Conservation (phyloP, 2,113 vertebrate species). For the Anolis carolinensis region DNA sequence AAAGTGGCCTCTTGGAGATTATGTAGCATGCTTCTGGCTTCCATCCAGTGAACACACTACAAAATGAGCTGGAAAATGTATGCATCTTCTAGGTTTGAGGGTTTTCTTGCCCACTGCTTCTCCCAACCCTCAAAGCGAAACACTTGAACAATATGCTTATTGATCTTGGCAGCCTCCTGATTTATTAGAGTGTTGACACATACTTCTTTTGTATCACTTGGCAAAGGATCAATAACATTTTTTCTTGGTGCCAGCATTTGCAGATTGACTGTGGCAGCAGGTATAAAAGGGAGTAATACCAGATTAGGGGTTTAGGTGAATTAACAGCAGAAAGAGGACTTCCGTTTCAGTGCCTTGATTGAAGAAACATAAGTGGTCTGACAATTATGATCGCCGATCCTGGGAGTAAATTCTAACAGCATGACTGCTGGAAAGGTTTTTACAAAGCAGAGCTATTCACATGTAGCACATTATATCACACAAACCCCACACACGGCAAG, state of each 20-base stretch:
- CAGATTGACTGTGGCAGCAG: slow-evolving; percentile 46
- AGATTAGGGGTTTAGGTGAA: slow-evolving; percentile 50
- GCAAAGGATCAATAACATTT: slow-evolving; percentile 72
- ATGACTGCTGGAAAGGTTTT: slow-evolving; percentile 26
- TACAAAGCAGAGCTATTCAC: slow-evolving; percentile 36
- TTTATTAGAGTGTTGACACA: slow-evolving; percentile 73
- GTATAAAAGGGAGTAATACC: slow-evolving; percentile 53
- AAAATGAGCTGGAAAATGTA: slow-evolving; percentile 58
- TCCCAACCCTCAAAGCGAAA: slow-evolving; percentile 41
- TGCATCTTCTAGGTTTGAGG: slow-evolving; percentile 27
- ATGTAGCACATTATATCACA: background rate
- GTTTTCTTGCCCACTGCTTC: background rate
- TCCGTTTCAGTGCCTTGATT: slow-evolving; percentile 36
- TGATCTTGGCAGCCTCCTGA: slow-evolving; percentile 75
- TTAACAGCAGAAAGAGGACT: slow-evolving; percentile 20
- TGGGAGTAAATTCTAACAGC: slow-evolving; percentile 25
- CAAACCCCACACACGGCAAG: too few relatives aligned
- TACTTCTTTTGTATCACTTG: slow-evolving; percentile 70
- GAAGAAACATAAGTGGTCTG: slow-evolving; percentile 38
- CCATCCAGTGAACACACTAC: slow-evolving; percentile 30
- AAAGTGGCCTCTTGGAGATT: slow-evolving; percentile 52
- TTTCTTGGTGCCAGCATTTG: slow-evolving; percentile 46
- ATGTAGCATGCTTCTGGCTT: slow-evolving; percentile 2
- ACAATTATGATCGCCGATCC: slow-evolving; percentile 32
- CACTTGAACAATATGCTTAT: slow-evolving; percentile 63